Base-by-base conservation (phyloP, 2,888 invertebrate genomes). In the Leptinotarsa rubiginosa region DNA sequence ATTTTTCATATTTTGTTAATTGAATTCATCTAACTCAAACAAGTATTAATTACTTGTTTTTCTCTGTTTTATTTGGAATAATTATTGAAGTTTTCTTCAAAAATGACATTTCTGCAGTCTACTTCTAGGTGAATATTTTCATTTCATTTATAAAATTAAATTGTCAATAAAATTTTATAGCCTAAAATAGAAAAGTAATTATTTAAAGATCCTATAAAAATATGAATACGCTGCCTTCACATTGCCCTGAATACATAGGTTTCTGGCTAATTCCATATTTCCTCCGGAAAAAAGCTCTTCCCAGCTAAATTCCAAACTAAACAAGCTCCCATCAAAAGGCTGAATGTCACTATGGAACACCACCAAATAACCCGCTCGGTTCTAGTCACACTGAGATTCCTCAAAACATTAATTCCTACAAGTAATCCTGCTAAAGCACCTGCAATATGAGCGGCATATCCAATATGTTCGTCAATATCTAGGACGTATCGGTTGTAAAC, bases 401-500 rank as follows among this genome's bases (percentile, higher is more conserved):
- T 88, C 20, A 93, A 87, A 4, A 92, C 88, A 75, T 92, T 91
- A 75, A 93, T 90, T 4, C 93, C 93, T 50, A 93, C 90, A 20
- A 93, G 86, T 10, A 93, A 87, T 82, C 98, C 98, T 66, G 97
- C 97, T 2, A 97, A 79, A 59, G 96, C 96, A 1, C 99, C 84
- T 5, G 84, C 84, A 69, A 85, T 83, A 89, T 99, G 99, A 10
- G 98, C 98, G 1, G 96, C 94, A 85, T 98, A 98, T 15, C 98
- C 97, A 70, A 97, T 94, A 88, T 96, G 93, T 85, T 93, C 93
- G 65, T 92, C 89, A 1, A 91, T 88, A 68, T 92, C 90, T 20
- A 92, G 89, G 75, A 93, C 90, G 87, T 97, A 97, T 18, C 96
- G 91, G 86, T 95, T 94, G 88, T 97, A 98, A 49, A 99, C 91